Conservation (phyloP, 2,797 vertebrate genomes). For the Gymnothorax javanicus region DNA sequence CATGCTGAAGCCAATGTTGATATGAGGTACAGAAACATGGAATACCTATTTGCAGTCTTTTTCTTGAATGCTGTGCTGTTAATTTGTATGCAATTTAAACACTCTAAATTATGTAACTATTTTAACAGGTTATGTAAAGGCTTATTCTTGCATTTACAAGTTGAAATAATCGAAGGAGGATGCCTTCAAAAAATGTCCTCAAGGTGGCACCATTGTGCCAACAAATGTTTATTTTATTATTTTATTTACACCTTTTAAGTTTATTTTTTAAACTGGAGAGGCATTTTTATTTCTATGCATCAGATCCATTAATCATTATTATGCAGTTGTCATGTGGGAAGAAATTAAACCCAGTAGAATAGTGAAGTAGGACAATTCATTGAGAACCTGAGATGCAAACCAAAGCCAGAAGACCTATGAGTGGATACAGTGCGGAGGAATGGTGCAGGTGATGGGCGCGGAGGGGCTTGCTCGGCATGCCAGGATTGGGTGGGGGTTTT, state of each 20-base stretch:
- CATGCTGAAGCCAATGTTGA: not conserved
- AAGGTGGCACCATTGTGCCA: conserved; percentile 24
- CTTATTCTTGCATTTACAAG: not conserved
- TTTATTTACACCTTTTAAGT: not conserved
- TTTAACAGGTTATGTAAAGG: not conserved
- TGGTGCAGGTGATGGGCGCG: not conserved
- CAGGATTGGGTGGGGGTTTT: not conserved
- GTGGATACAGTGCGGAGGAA: not conserved
- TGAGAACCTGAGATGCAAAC: conserved; percentile 52
- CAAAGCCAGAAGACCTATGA: conserved; percentile 51
- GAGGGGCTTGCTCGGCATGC: not conserved
- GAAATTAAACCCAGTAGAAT: conserved; percentile 47
- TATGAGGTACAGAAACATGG: not conserved
- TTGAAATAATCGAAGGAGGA: not conserved
- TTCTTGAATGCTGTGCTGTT: not conserved
- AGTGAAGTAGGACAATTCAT: conserved; percentile 64
- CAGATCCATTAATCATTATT: conserved; percentile 54
- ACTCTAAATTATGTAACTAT: not conserved
- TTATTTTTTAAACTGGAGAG: conserved; percentile 21
- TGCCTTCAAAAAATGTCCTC: conserved; percentile 17
- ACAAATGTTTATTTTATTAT: not conserved
- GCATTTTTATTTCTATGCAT: conserved; percentile 26
- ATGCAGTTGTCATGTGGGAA: conserved; percentile 38
- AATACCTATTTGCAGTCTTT: not conserved
- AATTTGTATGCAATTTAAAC: not conserved